phyloP scores from a whole-genome alignment of 1,140 invertebrate species.

The Diprion similis region DNA sequence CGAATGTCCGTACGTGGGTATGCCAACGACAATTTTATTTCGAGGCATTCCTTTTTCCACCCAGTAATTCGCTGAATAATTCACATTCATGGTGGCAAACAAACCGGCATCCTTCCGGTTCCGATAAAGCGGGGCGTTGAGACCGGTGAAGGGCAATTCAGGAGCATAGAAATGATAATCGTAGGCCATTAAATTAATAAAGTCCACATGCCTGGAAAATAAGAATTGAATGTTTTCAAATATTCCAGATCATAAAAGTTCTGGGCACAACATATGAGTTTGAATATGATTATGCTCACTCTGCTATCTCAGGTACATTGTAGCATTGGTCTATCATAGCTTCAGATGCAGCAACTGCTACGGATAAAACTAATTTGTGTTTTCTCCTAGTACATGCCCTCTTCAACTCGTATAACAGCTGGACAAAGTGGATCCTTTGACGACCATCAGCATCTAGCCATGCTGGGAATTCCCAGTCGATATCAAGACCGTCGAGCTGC shows the following conservation, averaged over 20 bases:
- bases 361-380: conserved; percentile 69
- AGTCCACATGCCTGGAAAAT: conserved; percentile 75
- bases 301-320: conserved; percentile 76
- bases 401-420: conserved; percentile 74
- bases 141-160: conserved; percentile 80
- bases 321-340: conserved; percentile 78
- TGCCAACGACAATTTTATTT: conserved; percentile 85
- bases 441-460: conserved; percentile 53
- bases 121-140: conserved; percentile 81
- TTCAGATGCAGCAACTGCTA: conserved; percentile 78
- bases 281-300: conserved; percentile 58
- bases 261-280: not conserved
- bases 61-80: conserved; percentile 86
- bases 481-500: conserved; percentile 79
- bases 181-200: conserved; percentile 89
- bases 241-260: conserved; percentile 23
- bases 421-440: conserved; percentile 74
- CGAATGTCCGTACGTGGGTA: conserved; percentile 90
- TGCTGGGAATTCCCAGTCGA: conserved; percentile 89
- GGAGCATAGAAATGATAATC: conserved; percentile 84
- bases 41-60: conserved; percentile 77
- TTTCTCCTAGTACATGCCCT: conserved; percentile 68
- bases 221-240: conserved; percentile 19
- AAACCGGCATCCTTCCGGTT: conserved; percentile 68
- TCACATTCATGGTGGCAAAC: conserved; percentile 78